phyloP scores from a whole-genome alignment of 2,888 invertebrate species.

The Aromia moschata region DNA sequence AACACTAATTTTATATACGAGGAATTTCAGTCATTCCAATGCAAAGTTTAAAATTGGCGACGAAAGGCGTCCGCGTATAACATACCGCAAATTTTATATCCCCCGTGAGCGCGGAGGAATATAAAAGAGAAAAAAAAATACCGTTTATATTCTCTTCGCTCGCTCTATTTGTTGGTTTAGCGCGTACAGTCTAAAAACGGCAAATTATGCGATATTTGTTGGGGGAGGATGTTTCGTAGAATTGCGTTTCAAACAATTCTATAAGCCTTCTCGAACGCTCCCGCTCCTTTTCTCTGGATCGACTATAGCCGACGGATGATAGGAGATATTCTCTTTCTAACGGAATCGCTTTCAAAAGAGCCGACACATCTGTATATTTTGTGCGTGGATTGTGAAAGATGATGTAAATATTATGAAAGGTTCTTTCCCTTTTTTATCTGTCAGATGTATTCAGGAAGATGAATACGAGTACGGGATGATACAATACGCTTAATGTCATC shows the following conservation, averaged over 20 bases:
- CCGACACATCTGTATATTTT: not conserved
- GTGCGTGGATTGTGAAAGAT: not conserved
- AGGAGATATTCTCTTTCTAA: not conserved
- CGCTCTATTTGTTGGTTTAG: not conserved
- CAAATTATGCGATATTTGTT: not conserved
- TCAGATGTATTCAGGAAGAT: no score
- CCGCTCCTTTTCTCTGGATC: not conserved
- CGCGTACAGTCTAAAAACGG: not conserved
- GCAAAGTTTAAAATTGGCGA: not conserved
- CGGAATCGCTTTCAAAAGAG: not conserved
- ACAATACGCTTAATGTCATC: no score
- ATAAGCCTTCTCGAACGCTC: not conserved
- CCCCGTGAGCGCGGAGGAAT: not conserved
- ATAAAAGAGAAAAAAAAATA: not conserved
- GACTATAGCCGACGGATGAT: not conserved
- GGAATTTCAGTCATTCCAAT: conserved; percentile 7
- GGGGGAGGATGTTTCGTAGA: not conserved
- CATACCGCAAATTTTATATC: not conserved
- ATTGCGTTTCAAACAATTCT: not conserved
- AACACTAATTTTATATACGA: no score
- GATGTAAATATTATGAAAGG: not conserved
- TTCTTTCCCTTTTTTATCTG: not conserved
- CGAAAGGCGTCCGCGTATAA: not conserved
- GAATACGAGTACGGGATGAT: no score
- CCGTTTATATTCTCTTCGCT: not conserved